Conservation (phyloP, 2,888 invertebrate genomes). For the Xanthorhoe designata region DNA sequence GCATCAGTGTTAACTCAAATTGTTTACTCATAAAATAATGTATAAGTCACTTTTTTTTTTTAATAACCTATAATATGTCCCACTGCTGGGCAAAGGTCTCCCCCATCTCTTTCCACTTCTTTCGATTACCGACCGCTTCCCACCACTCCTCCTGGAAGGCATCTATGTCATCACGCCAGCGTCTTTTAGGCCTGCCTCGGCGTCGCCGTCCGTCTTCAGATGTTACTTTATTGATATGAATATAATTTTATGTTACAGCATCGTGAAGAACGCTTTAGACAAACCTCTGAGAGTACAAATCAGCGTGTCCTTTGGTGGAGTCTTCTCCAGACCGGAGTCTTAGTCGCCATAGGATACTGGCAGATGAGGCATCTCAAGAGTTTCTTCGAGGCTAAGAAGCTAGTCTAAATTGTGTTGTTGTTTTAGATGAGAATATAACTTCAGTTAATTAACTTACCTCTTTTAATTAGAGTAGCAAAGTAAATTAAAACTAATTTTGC, state of each 20-base stretch:
- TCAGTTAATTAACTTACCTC: constrained; percentile 1
- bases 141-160: too few relatives aligned
- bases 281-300: constrained; percentile 99
- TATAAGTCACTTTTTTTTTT: too few relatives aligned
- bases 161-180: too few relatives aligned
- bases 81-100: too few relatives aligned
- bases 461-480: constrained; percentile 1
- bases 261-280: constrained; percentile 98
- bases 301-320: constrained; percentile 98
- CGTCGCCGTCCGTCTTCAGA: too few relatives aligned
- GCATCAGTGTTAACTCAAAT: too few relatives aligned
- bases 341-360: constrained; percentile 98
- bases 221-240: not conserved
- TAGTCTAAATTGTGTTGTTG: constrained; percentile 87
- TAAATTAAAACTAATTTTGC: not conserved
- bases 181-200: too few relatives aligned
- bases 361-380: constrained; percentile 99
- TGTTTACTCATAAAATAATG: too few relatives aligned
- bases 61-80: too few relatives aligned
- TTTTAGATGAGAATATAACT: constrained; percentile 18
- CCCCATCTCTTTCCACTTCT: too few relatives aligned
- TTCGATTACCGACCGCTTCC: too few relatives aligned
- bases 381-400: constrained; percentile 99
- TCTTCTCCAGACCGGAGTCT: constrained; percentile 94
- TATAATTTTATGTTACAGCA: constrained; percentile 86